A percentile compares a stretch with the other conserved stretches of the same genome.
phyloP scores from a whole-genome alignment of 2,888 invertebrate genomes.

The Elegia similella region DNA sequence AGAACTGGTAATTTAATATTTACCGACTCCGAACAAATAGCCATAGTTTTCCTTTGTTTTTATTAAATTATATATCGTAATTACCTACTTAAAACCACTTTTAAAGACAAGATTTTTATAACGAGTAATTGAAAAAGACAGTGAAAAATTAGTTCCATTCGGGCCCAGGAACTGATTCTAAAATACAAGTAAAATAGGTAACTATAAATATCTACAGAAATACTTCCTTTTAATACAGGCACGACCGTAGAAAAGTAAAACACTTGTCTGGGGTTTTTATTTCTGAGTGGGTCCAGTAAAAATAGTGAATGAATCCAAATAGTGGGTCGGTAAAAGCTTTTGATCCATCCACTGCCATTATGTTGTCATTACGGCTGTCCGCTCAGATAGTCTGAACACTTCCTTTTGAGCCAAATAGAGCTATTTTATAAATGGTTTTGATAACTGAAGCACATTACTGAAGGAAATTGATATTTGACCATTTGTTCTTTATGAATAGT shows the following conservation, averaged over 20 bases:
- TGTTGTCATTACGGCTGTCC: slow-evolving; percentile 15
- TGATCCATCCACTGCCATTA: slow-evolving; percentile 16
- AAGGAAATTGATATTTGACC: background rate
- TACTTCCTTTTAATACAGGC: background rate
- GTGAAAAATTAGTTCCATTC: background rate
- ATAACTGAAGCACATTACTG: background rate
- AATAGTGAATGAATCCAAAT: slow-evolving; percentile 15
- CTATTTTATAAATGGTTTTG: slow-evolving; percentile 13
- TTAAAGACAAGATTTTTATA: too few species aligned
- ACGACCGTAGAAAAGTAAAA: background rate
- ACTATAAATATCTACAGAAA: background rate
- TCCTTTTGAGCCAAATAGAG: slow-evolving; percentile 10
- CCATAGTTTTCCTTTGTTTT: too few species aligned
- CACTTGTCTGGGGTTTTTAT: background rate
- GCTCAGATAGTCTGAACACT: slow-evolving; percentile 14
- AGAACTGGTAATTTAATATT: too few species aligned
- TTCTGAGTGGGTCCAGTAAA: background rate
- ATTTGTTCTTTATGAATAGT: too few species aligned
- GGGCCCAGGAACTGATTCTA: background rate
- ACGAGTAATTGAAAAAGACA: too few species aligned
- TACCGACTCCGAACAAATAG: too few species aligned
- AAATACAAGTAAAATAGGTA: background rate
- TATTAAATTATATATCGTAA: too few species aligned
- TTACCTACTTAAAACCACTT: too few species aligned
- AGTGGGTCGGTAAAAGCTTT: slow-evolving; percentile 17